Evolutionary conservation across 2,888 invertebrate species (phyloP).

Genomic region (Pilophorus perplexus): DNA sequence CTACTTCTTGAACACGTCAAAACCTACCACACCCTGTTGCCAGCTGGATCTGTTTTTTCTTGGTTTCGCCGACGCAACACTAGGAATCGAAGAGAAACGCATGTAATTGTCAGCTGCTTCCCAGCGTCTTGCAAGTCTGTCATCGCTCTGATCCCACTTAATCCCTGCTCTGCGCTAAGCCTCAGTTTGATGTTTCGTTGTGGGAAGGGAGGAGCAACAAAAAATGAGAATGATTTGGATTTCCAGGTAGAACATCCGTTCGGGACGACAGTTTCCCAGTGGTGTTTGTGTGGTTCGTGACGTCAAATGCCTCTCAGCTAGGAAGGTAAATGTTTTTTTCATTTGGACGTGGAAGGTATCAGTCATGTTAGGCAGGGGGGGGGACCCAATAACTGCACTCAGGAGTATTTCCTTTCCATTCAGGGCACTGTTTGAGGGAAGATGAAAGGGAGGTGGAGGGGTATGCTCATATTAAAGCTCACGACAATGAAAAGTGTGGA

Average conservation of each 20-base stretch:
- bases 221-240: background rate
- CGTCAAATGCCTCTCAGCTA: background rate
- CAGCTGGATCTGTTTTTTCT: too few species aligned
- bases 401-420: conserved; percentile 6
- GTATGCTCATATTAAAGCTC: conserved; percentile 23
- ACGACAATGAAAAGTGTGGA: conserved; percentile 36
- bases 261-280: background rate
- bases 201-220: too few species aligned
- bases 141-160: too few species aligned
- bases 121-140: too few species aligned
- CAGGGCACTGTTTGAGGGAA: background rate
- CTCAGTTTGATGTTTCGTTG: too few species aligned
- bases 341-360: background rate
- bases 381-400: conserved; percentile 17
- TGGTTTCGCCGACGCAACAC: too few species aligned
- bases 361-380: background rate
- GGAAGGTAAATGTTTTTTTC: conserved; percentile 26
- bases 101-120: too few species aligned
- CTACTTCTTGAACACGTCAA: too few species aligned
- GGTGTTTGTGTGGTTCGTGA: conserved; percentile 3
- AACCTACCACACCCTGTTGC: too few species aligned
- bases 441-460: background rate
- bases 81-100: too few species aligned
- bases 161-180: too few species aligned
- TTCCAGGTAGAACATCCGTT: conserved; percentile 17